Conservation (phyloP, 2,797 vertebrate genomes). For the Eulemur mongoz region DNA sequence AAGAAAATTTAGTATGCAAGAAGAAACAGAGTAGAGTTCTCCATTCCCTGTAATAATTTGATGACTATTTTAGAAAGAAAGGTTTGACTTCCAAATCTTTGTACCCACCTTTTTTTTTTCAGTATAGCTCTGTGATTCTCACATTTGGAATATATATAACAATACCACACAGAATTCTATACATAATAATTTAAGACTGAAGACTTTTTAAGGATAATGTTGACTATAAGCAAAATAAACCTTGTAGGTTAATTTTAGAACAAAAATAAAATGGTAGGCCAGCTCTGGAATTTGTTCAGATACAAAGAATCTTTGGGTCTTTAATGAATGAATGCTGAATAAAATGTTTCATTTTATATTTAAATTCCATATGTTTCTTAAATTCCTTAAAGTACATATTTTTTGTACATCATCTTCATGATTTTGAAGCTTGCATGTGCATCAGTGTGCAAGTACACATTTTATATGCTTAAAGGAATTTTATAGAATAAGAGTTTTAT, state of each 20-base stretch:
- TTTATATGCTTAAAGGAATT: not conserved
- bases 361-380: slow-evolving; percentile 9
- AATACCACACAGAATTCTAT: not conserved
- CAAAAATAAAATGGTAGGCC: slow-evolving; percentile 4
- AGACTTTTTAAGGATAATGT: not conserved
- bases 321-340: not conserved
- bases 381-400: not conserved
- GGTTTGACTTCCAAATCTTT: not conserved
- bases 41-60: not conserved
- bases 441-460: not conserved
- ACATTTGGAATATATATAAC: not conserved
- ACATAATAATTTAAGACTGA: not conserved
- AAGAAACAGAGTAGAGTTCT: not conserved
- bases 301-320: not conserved
- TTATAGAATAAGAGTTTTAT: not conserved
- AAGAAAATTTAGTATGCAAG: not conserved
- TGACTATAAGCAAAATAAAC: slow-evolving; percentile 13
- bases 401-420: not conserved
- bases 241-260: not conserved
- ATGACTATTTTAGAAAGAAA: not conserved
- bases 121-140: not conserved
- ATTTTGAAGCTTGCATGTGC: not conserved
- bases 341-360: not conserved
- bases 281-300: not conserved
- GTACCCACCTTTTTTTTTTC: not conserved